Evolutionary conservation across 2,797 vertebrate genomes (phyloP), one percentile per base, ranked within the genome.

Genomic region (Poecilia wingei): DNA sequence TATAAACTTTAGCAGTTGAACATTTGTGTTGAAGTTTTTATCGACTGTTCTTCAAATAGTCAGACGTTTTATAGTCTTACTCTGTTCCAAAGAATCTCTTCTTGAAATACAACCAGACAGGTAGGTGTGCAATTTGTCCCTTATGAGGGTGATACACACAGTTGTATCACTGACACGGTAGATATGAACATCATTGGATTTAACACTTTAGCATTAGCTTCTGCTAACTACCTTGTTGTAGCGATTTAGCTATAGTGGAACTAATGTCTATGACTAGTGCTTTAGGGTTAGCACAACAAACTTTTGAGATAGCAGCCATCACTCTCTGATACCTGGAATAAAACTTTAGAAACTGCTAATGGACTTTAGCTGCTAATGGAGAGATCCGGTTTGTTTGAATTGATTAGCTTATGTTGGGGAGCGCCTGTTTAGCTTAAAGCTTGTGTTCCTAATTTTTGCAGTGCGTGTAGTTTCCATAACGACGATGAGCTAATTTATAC

Each of bases 381-480:
- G 39, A 69, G 66, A 69, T 69, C 6, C 43, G 13, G 70, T 28
- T 84, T 81, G 69, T 64, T 39, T 77, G 51, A 79, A 80, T 43
- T 55, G 9, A 39, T 68, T 25, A 68, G 36, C 22, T 68, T 41
- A 22, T 2, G 18, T 22, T 39, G 20, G 31, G 3, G 61, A 41
- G 53, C 72, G 78, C 6, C 36, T 72, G 71, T 80, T 81, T 68
- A 74, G 18, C 28, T 51, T 45, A 64, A 84, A 76, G 83, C 76
- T 78, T 81, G 68, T 46, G 80, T 80, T 82, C 39, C 57, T 41
- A 87, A 70, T 45, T 18, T 68, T 49, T 69, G 55, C 53, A 39
- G 77, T 41, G 51, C 88, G 79, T 92, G 92, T 55, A 31, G 93
- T 91, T 88, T 51, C 88, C 82, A 41, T 77, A 49, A 72, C 91